A percentile compares a stretch with the other conserved stretches of the same genome.
These are phyloP conservation scores for Ceratitis capitata DNA, from an alignment of 1,140 invertebrate genomes.

Conservation along the genomic window DNA sequence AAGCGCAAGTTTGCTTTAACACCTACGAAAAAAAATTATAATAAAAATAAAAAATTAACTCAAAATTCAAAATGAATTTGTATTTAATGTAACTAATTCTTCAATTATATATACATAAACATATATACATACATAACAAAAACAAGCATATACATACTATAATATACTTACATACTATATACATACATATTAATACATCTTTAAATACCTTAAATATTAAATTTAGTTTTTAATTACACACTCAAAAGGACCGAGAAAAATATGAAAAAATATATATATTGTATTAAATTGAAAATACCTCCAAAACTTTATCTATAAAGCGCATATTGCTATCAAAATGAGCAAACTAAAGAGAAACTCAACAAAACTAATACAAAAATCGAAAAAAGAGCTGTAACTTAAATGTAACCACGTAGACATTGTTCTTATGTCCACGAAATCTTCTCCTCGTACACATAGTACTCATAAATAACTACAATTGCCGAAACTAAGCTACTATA, in stretches of 20 bases:
- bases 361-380: neutral
- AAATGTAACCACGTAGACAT: neutral
- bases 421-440: neutral
- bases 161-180: neutral
- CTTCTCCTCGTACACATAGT: neutral
- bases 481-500: neutral
- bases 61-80: neutral
- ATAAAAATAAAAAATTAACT: neutral
- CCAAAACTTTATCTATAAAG: neutral
- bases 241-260: neutral
- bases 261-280: neutral
- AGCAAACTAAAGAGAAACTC: slow-evolving; percentile 1
- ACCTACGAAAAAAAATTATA: neutral
- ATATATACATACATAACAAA: neutral
- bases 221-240: neutral
- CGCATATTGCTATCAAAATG: too few species aligned
- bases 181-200: neutral
- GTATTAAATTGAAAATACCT: slow-evolving; percentile 34
- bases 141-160: neutral
- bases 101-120: neutral
- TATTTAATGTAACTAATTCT: slow-evolving; percentile 35
- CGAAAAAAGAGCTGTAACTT: neutral
- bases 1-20: neutral
- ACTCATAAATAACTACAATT: slow-evolving; percentile 3
- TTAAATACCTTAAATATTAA: neutral